Conservation (phyloP, 2,113 vertebrate genomes). For the Beaufortia kweichowensis region DNA sequence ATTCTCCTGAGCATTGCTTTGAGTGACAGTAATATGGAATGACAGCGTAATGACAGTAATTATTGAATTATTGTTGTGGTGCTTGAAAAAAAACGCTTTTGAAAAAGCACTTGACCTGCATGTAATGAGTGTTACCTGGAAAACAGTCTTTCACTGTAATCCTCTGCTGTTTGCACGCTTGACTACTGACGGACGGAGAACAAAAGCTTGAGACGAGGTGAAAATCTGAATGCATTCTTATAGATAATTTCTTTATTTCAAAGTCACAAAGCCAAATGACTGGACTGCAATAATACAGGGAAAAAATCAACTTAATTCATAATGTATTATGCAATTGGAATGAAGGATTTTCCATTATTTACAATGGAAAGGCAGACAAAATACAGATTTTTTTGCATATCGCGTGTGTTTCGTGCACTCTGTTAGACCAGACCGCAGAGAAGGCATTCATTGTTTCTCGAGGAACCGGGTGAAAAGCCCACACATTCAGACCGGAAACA, state of each 20-base stretch:
- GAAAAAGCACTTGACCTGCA: slow-evolving; percentile 37
- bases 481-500: slow-evolving; percentile 38
- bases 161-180: slow-evolving; percentile 1
- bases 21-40: slow-evolving; percentile 28
- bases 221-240: background rate
- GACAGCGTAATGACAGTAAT: slow-evolving; percentile 44
- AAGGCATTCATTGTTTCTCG: slow-evolving; percentile 14
- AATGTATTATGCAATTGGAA: too few species aligned
- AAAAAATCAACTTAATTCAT: too few species aligned
- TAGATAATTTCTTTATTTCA: background rate
- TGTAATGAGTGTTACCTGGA: slow-evolving; percentile 22
- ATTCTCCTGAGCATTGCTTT: background rate
- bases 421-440: slow-evolving; percentile 2
- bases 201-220: background rate
- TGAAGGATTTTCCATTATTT: too few species aligned
- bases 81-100: slow-evolving; percentile 1
- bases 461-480: slow-evolving; percentile 15
- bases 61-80: slow-evolving; percentile 45
- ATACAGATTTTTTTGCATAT: background rate
- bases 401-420: background rate
- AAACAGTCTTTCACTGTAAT: slow-evolving; percentile 20
- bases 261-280: background rate
- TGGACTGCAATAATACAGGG: too few species aligned
- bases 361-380: too few species aligned
- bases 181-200: background rate